These are phyloP conservation scores for Ectemnius continuus DNA, from an alignment of 2,888 invertebrate species.

Conservation along the genomic window DNA sequence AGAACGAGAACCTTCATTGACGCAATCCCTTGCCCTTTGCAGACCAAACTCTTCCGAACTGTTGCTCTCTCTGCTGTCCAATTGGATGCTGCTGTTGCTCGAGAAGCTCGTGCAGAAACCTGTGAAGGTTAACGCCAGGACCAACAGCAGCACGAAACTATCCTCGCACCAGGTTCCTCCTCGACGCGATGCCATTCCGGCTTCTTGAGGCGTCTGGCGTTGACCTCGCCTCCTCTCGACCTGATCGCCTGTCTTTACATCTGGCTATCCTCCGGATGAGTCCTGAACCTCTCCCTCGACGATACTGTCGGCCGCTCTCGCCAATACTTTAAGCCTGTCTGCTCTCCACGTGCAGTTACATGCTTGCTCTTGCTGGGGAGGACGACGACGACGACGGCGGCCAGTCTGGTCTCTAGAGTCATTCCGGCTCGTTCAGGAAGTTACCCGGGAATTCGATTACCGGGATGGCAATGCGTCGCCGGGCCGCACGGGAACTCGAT, in stretches of 20 bases:
- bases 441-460: not conserved
- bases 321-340: too few species aligned
- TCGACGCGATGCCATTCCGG: not conserved
- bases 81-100: not conserved
- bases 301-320: too few species aligned
- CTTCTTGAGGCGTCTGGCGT: too few species aligned
- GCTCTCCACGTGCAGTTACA: too few species aligned
- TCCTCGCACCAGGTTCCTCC: constrained; percentile 22
- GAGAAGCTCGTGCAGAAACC: constrained; percentile 33
- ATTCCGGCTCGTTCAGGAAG: not conserved
- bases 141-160: constrained; percentile 18
- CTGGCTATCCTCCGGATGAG: too few species aligned
- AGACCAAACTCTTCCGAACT: not conserved
- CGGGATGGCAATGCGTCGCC: not conserved
- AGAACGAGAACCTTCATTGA: constrained; percentile 10
- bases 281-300: too few species aligned
- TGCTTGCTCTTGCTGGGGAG: too few species aligned
- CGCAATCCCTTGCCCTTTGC: constrained; percentile 25
- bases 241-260: too few species aligned
- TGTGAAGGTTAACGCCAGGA: constrained; percentile 36
- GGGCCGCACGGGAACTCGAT: not conserved
- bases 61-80: not conserved
- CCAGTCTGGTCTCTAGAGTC: constrained; percentile 2
- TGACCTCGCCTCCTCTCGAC: too few species aligned
- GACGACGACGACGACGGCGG: not conserved